phyloP scores from a whole-genome alignment of 2,113 vertebrate species.

The Machaerirhynchus nigripectus region DNA sequence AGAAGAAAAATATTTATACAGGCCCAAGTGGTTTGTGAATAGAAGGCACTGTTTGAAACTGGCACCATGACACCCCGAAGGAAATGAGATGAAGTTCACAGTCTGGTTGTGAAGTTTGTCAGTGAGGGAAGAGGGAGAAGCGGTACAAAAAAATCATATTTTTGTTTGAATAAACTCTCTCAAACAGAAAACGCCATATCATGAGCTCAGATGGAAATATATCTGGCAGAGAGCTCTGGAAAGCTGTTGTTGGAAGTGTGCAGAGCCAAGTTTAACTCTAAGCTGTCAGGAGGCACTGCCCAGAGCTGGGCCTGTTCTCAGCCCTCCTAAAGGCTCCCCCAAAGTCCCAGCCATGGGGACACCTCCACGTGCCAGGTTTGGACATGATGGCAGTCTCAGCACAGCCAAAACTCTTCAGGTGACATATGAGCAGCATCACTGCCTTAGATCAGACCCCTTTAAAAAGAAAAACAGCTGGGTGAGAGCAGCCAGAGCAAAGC shows the following conservation, averaged over 20 bases:
- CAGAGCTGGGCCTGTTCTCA: background rate
- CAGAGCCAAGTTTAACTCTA: slow-evolving; percentile 22
- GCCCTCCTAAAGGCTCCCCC: background rate
- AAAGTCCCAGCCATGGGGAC: background rate
- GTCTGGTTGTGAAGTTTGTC: slow-evolving; percentile 60
- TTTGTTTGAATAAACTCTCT: slow-evolving; percentile 33
- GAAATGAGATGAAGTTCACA: slow-evolving; percentile 54
- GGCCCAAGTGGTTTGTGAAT: slow-evolving; percentile 5
- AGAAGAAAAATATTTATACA: slow-evolving; percentile 12
- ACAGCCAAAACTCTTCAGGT: background rate
- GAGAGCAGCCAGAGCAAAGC: background rate
- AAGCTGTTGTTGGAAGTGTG: background rate
- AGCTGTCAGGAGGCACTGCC: background rate
- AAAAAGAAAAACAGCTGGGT: background rate
- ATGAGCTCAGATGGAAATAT: slow-evolving; percentile 41
- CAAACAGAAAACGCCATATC: slow-evolving; percentile 28
- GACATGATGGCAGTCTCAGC: background rate
- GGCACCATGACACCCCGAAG: slow-evolving; percentile 33
- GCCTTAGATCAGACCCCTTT: background rate
- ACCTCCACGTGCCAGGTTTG: rapidly evolving
- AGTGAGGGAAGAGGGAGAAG: slow-evolving; percentile 12
- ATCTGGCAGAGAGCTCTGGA: slow-evolving; percentile 38
- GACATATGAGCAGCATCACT: background rate
- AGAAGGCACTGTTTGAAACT: slow-evolving; percentile 47
- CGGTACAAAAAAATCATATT: background rate